Conservation (phyloP, 2,888 invertebrate genomes). For the Scaeva pyrastri region DNA sequence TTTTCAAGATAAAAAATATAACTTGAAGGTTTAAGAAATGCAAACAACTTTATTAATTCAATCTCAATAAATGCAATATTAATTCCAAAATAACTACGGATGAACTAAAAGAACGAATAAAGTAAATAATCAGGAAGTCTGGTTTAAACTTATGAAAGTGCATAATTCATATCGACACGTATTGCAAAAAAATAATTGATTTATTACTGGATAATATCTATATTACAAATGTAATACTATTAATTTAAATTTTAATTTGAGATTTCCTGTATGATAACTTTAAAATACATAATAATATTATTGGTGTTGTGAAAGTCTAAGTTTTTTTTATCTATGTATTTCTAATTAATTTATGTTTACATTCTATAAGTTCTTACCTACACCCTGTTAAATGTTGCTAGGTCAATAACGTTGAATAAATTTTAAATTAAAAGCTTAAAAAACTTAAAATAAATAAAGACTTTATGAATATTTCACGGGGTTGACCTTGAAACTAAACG, state of each 20-base stretch:
- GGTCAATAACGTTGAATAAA: conserved; percentile 43
- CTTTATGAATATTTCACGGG: conserved; percentile 23
- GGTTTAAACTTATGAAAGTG: no score
- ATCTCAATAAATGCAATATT: no score
- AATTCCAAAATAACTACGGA: no score
- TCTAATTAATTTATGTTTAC: neutral
- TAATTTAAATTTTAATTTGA: neutral
- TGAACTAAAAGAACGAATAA: no score
- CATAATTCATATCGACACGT: no score
- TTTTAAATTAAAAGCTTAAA: neutral
- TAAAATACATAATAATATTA: neutral
- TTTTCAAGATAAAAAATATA: no score
- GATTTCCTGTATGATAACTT: neutral
- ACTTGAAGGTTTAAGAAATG: no score
- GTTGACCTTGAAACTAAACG: conserved; percentile 23
- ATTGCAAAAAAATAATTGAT: no score
- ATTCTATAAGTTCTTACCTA: neutral
- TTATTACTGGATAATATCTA: no score
- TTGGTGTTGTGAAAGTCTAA: neutral
- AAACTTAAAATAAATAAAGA: neutral
- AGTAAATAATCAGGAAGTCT: no score
- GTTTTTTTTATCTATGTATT: no score
- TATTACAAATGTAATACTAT: neutral
- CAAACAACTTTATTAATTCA: no score
- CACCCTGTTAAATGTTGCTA: conserved; percentile 34